A percentile compares a stretch with the other conserved stretches of the same genome.
phyloP scores from a whole-genome alignment of 1,140 invertebrate genomes.

The Papilio dardanus region DNA sequence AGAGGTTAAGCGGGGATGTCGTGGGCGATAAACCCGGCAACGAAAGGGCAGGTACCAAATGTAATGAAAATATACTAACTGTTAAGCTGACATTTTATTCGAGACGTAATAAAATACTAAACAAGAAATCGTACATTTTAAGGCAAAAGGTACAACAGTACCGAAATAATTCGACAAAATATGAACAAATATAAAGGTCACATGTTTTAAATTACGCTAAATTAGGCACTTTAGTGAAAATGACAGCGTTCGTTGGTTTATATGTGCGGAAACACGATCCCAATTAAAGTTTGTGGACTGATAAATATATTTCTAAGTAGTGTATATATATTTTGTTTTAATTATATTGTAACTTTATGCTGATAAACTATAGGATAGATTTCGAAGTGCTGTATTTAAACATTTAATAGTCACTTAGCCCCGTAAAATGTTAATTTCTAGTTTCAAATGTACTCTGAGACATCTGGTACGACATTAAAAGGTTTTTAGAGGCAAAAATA shows the following conservation, averaged over 20 bases:
- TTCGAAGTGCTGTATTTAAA: no score
- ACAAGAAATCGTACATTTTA: neutral
- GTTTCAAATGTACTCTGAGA: no score
- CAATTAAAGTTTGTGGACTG: neutral
- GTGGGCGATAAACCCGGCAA: neutral
- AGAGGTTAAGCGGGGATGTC: neutral
- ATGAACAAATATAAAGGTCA: neutral
- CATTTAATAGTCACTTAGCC: no score
- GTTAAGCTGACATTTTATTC: neutral
- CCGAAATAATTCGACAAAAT: neutral
- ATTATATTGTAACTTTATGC: neutral
- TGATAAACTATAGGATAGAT: neutral
- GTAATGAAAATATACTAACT: neutral
- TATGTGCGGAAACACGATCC: neutral
- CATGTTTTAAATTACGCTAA: neutral
- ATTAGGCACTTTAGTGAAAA: neutral
- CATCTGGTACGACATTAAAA: neutral
- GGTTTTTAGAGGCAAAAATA: neutral
- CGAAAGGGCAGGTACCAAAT: neutral
- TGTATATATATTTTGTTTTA: neutral
- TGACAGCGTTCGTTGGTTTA: neutral
- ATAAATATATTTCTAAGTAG: neutral
- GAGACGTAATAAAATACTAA: neutral
- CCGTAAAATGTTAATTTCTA: no score
- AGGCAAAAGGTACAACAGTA: neutral